These are phyloP conservation scores for Vollenhovia emeryi DNA, from an alignment of 1,140 invertebrate species.

Conservation along the genomic window DNA sequence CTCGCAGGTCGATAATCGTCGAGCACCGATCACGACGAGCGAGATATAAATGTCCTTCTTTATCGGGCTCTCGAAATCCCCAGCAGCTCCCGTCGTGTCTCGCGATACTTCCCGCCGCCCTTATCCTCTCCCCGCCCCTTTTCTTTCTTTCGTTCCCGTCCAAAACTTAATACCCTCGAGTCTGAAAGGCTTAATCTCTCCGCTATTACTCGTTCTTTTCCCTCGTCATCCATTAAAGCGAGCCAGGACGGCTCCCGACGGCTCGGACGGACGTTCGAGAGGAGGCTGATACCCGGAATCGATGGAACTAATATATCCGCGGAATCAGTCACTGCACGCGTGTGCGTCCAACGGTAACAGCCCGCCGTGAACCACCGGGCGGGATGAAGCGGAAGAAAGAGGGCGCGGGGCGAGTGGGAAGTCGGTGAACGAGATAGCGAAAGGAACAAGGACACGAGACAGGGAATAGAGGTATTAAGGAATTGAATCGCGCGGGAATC, in stretches of 20 bases:
- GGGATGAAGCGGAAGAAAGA: background rate
- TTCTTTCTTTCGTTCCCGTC: constrained; percentile 49
- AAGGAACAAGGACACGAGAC: constrained; percentile 11
- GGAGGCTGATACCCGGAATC: constrained; percentile 68
- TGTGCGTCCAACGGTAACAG: constrained; percentile 58
- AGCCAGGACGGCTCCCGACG: constrained; percentile 45
- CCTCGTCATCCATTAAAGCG: constrained; percentile 67
- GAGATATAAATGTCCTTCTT: constrained; percentile 53
- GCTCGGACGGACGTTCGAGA: constrained; percentile 56
- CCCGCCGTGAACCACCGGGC: constrained; percentile 45
- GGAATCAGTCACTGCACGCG: constrained; percentile 70
- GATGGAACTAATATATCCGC: constrained; percentile 77
- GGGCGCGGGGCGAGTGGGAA: no score
- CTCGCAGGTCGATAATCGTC: constrained; percentile 51
- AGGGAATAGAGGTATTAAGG: constrained; percentile 73
- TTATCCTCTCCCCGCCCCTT: background rate
- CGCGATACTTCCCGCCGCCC: constrained; percentile 23
- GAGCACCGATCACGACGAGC: constrained; percentile 15
- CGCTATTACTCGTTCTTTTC: constrained; percentile 67
- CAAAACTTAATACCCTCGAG: constrained; percentile 70
- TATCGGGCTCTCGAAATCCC: constrained; percentile 48
- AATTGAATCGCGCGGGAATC: constrained; percentile 70
- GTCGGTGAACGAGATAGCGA: constrained; percentile 25
- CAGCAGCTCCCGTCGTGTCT: constrained; percentile 34
- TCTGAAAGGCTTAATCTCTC: constrained; percentile 70